Evolutionary conservation across 2,113 vertebrate genomes (phyloP), one percentile per base, ranked within the genome.

Genomic region (Gavia stellata): DNA sequence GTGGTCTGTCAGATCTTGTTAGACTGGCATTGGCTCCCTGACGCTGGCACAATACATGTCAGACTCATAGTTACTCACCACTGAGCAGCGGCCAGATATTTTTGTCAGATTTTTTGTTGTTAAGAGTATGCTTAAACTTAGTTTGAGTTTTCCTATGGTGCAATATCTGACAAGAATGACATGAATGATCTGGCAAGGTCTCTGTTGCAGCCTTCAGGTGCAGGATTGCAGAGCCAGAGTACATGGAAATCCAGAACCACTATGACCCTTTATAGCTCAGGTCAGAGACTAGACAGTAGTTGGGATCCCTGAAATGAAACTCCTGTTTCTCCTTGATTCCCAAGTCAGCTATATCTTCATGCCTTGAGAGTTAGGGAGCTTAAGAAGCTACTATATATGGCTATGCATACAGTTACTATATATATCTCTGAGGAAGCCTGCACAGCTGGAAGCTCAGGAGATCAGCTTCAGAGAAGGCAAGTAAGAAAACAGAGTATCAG

Each of bases 31-130:
- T n/a, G 44, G 18, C 40, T 78, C 65, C 31, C 33, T 55, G 52
- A 11, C 0, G 0, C 9, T 21, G 29, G 28, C 12, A 61, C 17
- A 65, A n/a, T 23, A 45, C 3, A 6, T 10, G 19, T 38, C 50
- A 81, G 34, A 63, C 34, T 74, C 42, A 17, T 14, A 26, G 28
- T 33, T 86, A n/a, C 23, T 49, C 14, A 26, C 8, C 8, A 28
- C 63, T 21, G 63, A 29, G 14, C 20, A 66, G n/a, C 6, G 52
- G 45, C 16, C 23, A 36, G 18, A 28, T 65, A 42, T 33, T 68
- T 65, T 55, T 55, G 29, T 62, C 14, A 26, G 38, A 23, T 15
- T 55, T 75, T 56, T 29, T 36, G 7, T 72, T 58, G 4, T 25
- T 56, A 56, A 47, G 33, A 34, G 17, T 55, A 66, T 26, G 45